Conservation (phyloP, 2,888 invertebrate genomes). For the Drosophila leonis region DNA sequence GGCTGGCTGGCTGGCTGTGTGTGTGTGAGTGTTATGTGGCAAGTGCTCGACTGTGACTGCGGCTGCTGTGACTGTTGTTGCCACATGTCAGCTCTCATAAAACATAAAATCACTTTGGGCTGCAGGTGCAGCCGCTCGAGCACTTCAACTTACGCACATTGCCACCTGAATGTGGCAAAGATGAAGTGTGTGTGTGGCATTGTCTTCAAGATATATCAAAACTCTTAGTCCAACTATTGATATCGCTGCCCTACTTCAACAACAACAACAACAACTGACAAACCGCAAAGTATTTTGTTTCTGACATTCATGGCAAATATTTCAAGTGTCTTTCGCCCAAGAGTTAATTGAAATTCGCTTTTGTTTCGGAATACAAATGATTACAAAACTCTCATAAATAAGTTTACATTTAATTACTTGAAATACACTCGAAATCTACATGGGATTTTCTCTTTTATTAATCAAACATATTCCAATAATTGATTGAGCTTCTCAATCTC, state of each 20-base stretch:
- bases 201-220: slow-evolving; percentile 49
- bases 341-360: slow-evolving; percentile 32
- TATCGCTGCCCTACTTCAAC: slow-evolving; percentile 17
- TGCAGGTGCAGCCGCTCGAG: slow-evolving; percentile 50
- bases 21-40: slow-evolving; percentile 46
- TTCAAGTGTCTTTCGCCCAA: slow-evolving; percentile 10
- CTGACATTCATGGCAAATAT: slow-evolving; percentile 46
- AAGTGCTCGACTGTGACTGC: slow-evolving; percentile 41
- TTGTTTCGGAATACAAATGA: slow-evolving; percentile 28
- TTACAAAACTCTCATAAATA: neutral
- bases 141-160: slow-evolving; percentile 32
- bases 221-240: slow-evolving; percentile 31
- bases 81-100: slow-evolving; percentile 79
- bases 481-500: neutral
- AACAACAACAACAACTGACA: slow-evolving; percentile 2
- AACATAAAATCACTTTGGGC: slow-evolving; percentile 74
- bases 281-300: slow-evolving; percentile 47
- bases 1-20: slow-evolving; percentile 22
- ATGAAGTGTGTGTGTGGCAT: slow-evolving; percentile 33
- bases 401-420: neutral
- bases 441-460: neutral
- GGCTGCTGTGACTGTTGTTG: slow-evolving; percentile 71
- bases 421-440: neutral
- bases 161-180: slow-evolving; percentile 48
- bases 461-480: neutral